Conservation (phyloP, 2,113 vertebrate genomes). For the Donacobius atricapilla region DNA sequence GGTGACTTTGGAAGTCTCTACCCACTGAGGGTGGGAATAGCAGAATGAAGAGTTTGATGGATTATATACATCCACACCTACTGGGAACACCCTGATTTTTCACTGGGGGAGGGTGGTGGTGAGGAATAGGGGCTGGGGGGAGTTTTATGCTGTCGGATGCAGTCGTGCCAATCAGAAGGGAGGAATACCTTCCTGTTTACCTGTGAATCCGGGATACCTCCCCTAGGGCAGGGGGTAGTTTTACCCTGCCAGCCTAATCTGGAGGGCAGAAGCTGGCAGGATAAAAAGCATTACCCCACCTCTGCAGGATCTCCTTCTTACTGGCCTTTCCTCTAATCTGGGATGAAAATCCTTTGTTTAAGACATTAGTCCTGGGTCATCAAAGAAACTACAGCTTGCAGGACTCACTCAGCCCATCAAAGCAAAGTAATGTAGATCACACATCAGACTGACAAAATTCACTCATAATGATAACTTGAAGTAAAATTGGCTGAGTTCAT, state of each 20-base stretch:
- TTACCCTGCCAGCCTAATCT: background rate
- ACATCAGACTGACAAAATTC: background rate
- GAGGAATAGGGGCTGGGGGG: accelerated
- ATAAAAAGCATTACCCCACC: background rate
- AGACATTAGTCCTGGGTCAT: background rate
- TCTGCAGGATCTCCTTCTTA: background rate
- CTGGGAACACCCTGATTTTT: background rate
- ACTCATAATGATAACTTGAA: background rate
- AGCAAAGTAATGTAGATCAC: too few species aligned
- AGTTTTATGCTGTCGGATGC: accelerated
- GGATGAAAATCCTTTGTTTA: background rate
- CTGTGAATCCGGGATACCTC: accelerated
- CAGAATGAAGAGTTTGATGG: background rate
- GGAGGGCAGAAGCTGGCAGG: background rate
- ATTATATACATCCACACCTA: background rate
- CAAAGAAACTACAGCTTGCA: background rate
- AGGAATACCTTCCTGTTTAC: background rate
- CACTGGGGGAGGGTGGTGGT: accelerated
- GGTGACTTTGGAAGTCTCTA: accelerated
- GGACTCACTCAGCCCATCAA: background rate
- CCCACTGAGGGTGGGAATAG: accelerated
- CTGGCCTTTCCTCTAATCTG: accelerated
- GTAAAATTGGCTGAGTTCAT: background rate
- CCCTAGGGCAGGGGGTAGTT: background rate
- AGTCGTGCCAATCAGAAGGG: background rate